Conservation (phyloP, 2,113 vertebrate genomes). For the Cyanoramphus novaezelandiae region DNA sequence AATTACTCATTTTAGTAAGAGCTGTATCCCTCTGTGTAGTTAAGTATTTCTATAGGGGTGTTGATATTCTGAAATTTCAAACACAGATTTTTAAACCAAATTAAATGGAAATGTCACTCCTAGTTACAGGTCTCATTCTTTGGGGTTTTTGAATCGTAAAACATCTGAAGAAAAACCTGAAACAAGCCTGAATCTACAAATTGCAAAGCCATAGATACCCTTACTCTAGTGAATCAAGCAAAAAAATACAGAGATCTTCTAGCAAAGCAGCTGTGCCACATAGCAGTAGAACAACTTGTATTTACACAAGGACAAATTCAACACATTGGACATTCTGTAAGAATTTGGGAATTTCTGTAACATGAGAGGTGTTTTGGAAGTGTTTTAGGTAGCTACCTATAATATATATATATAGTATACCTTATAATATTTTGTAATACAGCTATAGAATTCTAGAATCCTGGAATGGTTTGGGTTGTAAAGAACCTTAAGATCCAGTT, state of each 20-base stretch:
- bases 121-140: not conserved
- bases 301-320: not conserved
- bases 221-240: not conserved
- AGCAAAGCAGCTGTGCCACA: not conserved
- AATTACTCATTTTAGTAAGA: not conserved
- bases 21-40: not conserved
- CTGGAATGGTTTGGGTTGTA: not conserved
- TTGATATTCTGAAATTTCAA: not conserved
- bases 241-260: not conserved
- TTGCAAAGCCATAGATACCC: not conserved
- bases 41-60: not conserved
- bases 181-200: not conserved
- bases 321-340: not conserved
- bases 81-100: not conserved
- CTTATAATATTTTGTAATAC: not conserved
- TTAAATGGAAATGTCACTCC: slow-evolving; percentile 7
- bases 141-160: not conserved
- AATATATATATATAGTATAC: not conserved
- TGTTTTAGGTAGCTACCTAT: not conserved
- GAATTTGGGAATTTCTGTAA: slow-evolving; percentile 6
- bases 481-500: not conserved
- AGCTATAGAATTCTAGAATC: not conserved
- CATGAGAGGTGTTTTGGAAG: not conserved
- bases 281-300: not conserved
- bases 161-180: not conserved